Percentiles rank a stretch among this genome's conserved stretches.
These are phyloP conservation scores for Procapra przewalskii DNA, from an alignment of 2,113 vertebrate genomes.

Conservation along the genomic window DNA sequence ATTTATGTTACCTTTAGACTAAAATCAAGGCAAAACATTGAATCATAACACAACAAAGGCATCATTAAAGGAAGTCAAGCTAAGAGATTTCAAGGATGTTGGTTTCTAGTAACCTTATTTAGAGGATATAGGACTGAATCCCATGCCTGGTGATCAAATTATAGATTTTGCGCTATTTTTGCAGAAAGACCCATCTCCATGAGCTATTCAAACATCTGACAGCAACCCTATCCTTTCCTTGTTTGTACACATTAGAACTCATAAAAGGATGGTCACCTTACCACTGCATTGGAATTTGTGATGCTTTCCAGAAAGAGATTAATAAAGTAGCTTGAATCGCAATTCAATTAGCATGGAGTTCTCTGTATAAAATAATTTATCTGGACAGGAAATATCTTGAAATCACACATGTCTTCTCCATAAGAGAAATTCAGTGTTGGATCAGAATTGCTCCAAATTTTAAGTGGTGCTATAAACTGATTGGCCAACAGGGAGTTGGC, in stretches of 20 bases:
- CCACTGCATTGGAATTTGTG: background rate
- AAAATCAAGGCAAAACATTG: background rate
- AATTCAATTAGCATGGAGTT: background rate
- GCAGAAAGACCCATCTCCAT: background rate
- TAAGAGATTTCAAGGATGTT: background rate
- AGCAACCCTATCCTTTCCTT: background rate
- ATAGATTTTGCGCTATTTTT: background rate
- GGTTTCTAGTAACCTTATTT: background rate
- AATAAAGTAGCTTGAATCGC: background rate
- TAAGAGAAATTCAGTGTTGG: background rate
- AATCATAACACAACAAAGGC: background rate
- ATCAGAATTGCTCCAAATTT: background rate
- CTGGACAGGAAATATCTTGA: background rate
- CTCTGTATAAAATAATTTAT: background rate
- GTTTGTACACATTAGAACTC: background rate
- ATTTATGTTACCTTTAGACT: background rate
- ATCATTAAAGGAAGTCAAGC: background rate
- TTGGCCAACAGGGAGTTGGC: background rate
- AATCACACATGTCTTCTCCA: background rate
- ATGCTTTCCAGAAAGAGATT: background rate
- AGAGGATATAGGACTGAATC: background rate
- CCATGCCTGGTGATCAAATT: background rate
- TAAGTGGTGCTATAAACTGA: background rate
- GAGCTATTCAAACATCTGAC: background rate
- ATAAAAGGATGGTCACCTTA: background rate